Percentiles rank a stretch among this genome's conserved stretches.
Evolutionary conservation across 2,888 invertebrate species (phyloP).

Genomic region (Cosmorhoe ocellata): DNA sequence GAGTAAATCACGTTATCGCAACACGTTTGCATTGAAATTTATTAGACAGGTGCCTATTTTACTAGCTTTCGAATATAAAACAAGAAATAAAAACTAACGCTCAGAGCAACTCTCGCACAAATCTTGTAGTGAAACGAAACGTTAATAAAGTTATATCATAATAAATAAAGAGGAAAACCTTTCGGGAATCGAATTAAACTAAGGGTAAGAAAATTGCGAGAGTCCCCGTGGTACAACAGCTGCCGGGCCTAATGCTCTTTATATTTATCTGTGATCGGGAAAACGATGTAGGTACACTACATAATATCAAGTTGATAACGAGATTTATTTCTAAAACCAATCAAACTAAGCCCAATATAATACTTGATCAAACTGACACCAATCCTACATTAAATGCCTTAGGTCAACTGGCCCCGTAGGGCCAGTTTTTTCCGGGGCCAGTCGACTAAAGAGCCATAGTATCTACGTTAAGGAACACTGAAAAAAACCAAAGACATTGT

Average conservation of each 20-base stretch:
- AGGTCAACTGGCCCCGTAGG: no score
- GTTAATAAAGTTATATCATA: slow-evolving; percentile 80
- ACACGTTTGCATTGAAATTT: slow-evolving; percentile 56
- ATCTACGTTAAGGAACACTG: no score
- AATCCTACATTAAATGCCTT: no score
- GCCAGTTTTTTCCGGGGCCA: no score
- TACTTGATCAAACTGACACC: no score
- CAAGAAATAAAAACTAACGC: slow-evolving; percentile 63
- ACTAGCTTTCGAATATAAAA: slow-evolving; percentile 60
- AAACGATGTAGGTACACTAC: slow-evolving; percentile 52
- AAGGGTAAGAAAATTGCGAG: slow-evolving; percentile 79
- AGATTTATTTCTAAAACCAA: slow-evolving; percentile 8
- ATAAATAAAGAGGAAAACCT: slow-evolving; percentile 78
- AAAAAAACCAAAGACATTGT: no score
- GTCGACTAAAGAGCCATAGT: no score
- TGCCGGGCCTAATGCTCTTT: slow-evolving; percentile 74
- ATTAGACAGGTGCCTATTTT: slow-evolving; percentile 65
- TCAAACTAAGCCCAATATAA: no score
- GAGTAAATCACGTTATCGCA: slow-evolving; percentile 52
- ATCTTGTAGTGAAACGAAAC: slow-evolving; percentile 69
- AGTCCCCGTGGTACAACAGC: slow-evolving; percentile 78
- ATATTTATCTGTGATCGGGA: slow-evolving; percentile 76
- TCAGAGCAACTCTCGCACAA: slow-evolving; percentile 53
- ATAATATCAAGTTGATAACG: slow-evolving; percentile 32
- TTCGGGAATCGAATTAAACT: slow-evolving; percentile 78